Base-by-base conservation (phyloP, 2,888 invertebrate species). In the Teleogryllus oceanicus region DNA sequence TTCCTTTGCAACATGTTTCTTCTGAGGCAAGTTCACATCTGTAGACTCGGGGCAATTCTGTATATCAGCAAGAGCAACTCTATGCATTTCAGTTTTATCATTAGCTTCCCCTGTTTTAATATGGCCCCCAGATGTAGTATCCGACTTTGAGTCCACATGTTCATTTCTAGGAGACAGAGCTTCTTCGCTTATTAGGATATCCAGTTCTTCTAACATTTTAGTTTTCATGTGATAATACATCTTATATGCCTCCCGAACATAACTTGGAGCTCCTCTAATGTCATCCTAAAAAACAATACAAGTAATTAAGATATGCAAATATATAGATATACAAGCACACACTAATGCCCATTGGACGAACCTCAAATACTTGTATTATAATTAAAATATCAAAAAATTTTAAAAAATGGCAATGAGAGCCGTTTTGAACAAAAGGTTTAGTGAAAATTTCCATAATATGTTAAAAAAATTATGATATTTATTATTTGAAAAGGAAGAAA, bases 191-290 rank as follows among this genome's bases (percentile, higher is more conserved):
- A 85, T 89, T 49, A 90, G 91, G 81, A 89, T 89, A 13, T 94
- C 87, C 10, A 93, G 92, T 84, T 92, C 91, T 84, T 95, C 94
- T 77, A 95, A 88, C 37, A 92, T 92, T 49, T 90, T 89, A 74
- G 93, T 93, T 88, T 95, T 95, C 11, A 95, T 86, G 83, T 93
- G 91, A 87, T 93, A 95, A 86, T 95, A 95, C 86, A 92, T 92
- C 86, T 93, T 94, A 85, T 96, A 96, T 0, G 95, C 93, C 85
- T 93, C 91, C 84, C 92, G 91, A 80, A 95, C 93, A 82, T 91
- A 90, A 49, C 88, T 86, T 75, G 92, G 91, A 18, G 96, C 95
- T 87, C 92, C 92, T 83, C 92, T 92, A 81, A 96, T 95, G 85
- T 96, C 96, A 85, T 92, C 90, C 92, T 93, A 84, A 79, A 88